Conservation (phyloP, 1,140 invertebrate species). For the Portunus trituberculatus region DNA sequence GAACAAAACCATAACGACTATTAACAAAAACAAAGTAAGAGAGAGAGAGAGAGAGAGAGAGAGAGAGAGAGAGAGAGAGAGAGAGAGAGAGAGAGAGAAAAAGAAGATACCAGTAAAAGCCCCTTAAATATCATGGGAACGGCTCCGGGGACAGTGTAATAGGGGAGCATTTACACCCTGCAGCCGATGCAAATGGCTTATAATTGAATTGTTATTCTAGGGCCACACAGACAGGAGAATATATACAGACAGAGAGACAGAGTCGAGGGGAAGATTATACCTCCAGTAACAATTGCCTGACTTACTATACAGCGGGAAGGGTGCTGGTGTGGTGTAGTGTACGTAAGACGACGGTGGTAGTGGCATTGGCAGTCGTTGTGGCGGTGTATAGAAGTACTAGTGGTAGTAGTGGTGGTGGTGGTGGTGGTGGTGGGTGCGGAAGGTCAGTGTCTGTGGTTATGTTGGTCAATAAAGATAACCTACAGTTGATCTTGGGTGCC, state of each 20-base stretch:
- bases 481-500: not conserved
- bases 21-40: not conserved
- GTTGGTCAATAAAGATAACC: constrained; percentile 13
- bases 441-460: not conserved
- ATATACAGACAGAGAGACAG: not conserved
- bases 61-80: no score
- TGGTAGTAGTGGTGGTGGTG: not conserved
- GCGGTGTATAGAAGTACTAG: no score
- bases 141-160: constrained; percentile 12
- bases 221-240: not conserved
- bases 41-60: no score
- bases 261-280: constrained; percentile 3
- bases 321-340: no score
- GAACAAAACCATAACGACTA: not conserved
- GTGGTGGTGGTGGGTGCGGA: not conserved
- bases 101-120: not conserved
- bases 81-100: not conserved
- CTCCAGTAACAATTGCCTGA: not conserved
- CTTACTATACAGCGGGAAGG: not conserved
- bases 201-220: constrained; percentile 63
- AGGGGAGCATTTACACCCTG: not conserved
- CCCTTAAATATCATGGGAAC: not conserved
- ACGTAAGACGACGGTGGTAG: not conserved
- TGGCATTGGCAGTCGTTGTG: no score
- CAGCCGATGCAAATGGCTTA: constrained; percentile 52